A percentile compares a stretch with the other conserved stretches of the same genome.
phyloP scores from a whole-genome alignment of 2,113 vertebrate species.

The Hippolais icterina region DNA sequence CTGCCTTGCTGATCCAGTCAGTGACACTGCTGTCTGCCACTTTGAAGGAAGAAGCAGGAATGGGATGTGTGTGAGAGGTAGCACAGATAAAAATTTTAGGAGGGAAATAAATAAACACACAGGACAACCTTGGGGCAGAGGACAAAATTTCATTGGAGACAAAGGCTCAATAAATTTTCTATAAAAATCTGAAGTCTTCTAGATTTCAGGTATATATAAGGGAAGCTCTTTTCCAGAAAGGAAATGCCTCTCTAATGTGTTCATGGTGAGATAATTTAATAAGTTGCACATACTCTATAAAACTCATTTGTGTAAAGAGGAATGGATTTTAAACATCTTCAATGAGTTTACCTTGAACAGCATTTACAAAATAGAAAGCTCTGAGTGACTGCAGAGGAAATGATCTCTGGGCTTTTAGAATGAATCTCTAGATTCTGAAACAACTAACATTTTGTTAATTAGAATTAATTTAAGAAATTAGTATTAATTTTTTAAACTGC shows the following conservation, averaged over 20 bases:
- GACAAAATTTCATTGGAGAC: not conserved
- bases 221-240: not conserved
- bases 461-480: not conserved
- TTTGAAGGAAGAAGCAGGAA: not conserved
- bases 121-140: not conserved
- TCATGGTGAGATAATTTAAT: not conserved
- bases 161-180: not conserved
- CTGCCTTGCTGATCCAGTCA: not conserved
- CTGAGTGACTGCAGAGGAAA: not conserved
- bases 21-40: not conserved
- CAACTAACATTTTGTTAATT: constrained; percentile 9
- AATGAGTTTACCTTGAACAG: constrained; percentile 35
- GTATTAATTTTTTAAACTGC: not conserved
- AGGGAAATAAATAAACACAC: not conserved
- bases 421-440: not conserved
- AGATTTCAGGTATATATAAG: not conserved
- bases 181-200: not conserved
- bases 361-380: not conserved
- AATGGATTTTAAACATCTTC: not conserved
- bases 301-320: not conserved
- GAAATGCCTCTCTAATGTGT: not conserved
- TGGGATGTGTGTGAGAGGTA: too few species aligned
- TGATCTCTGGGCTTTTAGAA: not conserved
- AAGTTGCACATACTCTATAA: not conserved
- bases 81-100: not conserved